Base-by-base conservation (phyloP, 30 jellyfish, hydroid and myxozoan genomes). In the Aurelia coerulea region DNA sequence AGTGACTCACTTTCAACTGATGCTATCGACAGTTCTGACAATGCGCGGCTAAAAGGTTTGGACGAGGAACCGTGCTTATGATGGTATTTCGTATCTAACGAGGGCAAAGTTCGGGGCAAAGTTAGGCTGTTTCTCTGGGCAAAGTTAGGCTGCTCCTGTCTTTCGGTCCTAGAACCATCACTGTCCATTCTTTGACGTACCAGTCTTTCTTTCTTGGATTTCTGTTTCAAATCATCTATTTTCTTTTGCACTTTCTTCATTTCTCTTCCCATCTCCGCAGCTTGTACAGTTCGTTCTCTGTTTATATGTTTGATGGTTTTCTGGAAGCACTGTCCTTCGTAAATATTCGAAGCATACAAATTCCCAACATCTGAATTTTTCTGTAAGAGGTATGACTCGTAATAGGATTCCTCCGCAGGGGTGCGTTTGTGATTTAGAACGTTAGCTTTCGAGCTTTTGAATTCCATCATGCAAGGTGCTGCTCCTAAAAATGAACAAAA, bases 351-450 rank as follows among this genome's bases (percentile, higher is more conserved):
- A 60, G 93, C 84, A 37, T 84, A 84, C 65, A 84, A 54, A 49
- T 73, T 84, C 68, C 88, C 93, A 16, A 84, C 76, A 53, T 73
- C 80, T 31, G 93, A 84, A 15, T 73, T 59, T 46, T 84, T 84
- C 19, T 56, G 81, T 42, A 84, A 39, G 6, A 84, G 56, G 51
- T 56, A 84, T 2, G 93, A 73, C 37, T 84, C 93, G 83, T 84
- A 73, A 19, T 73, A 65, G 29, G 88, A 84, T 52, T 84, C 93
- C 60, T 84, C 93, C 12, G 93, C 93, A 11, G 93, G 93, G 31
- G 83, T 84, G 8, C 93, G 74, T 18, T 73, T 49, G 70, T 74
- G 87, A 18, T 53, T 68, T 19, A 78, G 74, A 32, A 73, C 93
- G 71, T 84, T 87, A 42, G 62, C 64, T 64, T 74, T 77, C 34